Evolutionary conservation across 2,888 invertebrate species (phyloP).

Genomic region (Meghimatium bilineatum): DNA sequence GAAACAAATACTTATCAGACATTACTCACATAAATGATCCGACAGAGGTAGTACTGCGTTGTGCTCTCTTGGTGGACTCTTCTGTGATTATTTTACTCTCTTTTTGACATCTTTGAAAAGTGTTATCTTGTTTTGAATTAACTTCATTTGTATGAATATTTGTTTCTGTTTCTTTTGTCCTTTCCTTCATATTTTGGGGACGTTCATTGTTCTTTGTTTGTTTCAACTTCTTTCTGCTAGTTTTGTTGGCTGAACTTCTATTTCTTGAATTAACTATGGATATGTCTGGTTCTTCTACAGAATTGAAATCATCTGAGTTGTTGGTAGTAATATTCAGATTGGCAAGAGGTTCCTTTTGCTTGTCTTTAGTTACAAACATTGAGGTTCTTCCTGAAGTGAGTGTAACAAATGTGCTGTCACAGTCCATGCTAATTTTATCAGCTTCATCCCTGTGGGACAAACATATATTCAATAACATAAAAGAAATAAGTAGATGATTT

Average conservation of each 20-base stretch:
- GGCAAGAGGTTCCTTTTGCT: neutral
- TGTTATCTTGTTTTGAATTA: too few relatives aligned
- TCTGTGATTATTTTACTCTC: too few relatives aligned
- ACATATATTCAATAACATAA: neutral
- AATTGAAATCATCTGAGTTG: neutral
- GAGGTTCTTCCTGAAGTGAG: neutral
- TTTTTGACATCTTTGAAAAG: too few relatives aligned
- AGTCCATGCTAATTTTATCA: neutral
- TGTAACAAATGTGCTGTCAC: neutral
- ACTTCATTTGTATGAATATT: neutral
- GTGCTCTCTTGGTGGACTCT: too few relatives aligned
- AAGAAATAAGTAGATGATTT: too few relatives aligned
- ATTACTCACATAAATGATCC: too few relatives aligned
- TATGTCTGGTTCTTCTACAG: neutral
- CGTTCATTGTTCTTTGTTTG: neutral
- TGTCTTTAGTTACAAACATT: neutral
- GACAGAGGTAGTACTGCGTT: too few relatives aligned
- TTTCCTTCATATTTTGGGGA: neutral
- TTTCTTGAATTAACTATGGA: neutral
- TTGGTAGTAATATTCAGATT: constrained; percentile 2
- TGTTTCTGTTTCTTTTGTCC: neutral
- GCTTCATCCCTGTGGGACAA: neutral
- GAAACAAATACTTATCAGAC: too few relatives aligned
- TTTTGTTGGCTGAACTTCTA: neutral
- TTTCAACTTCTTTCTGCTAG: neutral